Evolutionary conservation across 2,888 invertebrate species (phyloP), one percentile per base, ranked within the genome.

Genomic region (Calameuta filiformis): DNA sequence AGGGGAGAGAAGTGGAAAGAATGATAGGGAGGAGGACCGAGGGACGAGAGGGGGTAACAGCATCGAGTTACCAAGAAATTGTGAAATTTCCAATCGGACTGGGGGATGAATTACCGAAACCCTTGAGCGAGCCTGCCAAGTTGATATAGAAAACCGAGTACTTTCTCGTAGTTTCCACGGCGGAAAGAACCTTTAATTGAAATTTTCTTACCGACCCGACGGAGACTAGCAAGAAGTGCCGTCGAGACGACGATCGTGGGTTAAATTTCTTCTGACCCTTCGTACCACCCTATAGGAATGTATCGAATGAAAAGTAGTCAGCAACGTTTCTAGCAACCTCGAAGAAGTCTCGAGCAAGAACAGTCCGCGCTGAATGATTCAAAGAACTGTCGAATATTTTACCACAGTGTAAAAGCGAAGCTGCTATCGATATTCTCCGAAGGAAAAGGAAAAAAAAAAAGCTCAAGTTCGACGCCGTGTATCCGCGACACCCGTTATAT

Each of bases 401-500:
- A 6, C 23, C 56, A 23, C 2, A 2, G 56, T 23, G 56, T 23
- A 23, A 56, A 56, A 56, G 56, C 56, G 23, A 56, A 56, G 9
- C 56, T 23, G 9, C 15, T 56, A 23, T 56, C 56, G 56, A 56
- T 56, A 56, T 2, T 56, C 9, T 23, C 9, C 23, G 23, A 56
- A 56, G 56, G 23, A 23, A 23, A 23, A 1, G 56, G 56, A 1
- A 9, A 35, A 1, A 3, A 12, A 15, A 1, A 9, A 56, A 56
- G 15, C 12, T 40, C 84, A 84, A 86, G 86, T 84, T 81, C 68
- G 79, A 75, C 75, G 79, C 81, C 79, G 82, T 83, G 79, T 79
- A 80, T 80, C 76, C 80, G 75, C 76, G 56, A 80, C 85, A 80
- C 83, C 81, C 85, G 81, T 79, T 83, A 86, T 81, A 85, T 86